Evolutionary conservation across 1,140 invertebrate genomes (phyloP).

Genomic region (Diabrotica undecimpunctata): DNA sequence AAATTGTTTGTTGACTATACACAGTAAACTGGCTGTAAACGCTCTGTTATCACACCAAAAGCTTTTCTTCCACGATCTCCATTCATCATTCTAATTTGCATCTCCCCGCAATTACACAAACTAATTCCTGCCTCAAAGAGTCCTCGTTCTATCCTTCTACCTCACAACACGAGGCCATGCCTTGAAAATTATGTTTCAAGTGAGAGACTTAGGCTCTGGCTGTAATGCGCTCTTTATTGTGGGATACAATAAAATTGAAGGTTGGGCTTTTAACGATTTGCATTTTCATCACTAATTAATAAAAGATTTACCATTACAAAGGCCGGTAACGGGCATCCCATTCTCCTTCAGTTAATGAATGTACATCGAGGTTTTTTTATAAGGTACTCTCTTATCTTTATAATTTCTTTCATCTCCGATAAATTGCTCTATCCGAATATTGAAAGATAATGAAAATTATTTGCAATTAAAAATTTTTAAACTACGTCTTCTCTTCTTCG

Average conservation of each 20-base stretch:
- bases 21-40: not conserved
- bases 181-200: conserved; percentile 9
- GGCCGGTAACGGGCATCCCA: conserved; percentile 9
- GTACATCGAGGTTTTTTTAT: too few relatives aligned
- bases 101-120: not conserved
- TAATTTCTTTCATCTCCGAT: too few relatives aligned
- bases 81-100: conserved; percentile 2
- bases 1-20: not conserved
- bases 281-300: conserved; percentile 23
- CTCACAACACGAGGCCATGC: not conserved
- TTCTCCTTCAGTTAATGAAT: conserved; percentile 10
- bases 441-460: too few relatives aligned
- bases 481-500: too few relatives aligned
- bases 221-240: conserved; percentile 8
- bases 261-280: not conserved
- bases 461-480: too few relatives aligned
- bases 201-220: not conserved
- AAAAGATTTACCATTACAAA: conserved; percentile 22
- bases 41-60: not conserved
- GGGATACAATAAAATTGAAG: conserved; percentile 7
- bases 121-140: not conserved
- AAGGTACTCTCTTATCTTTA: too few relatives aligned
- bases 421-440: too few relatives aligned
- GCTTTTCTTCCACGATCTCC: not conserved
- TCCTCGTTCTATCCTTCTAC: not conserved